Conservation (phyloP, 2,113 vertebrate genomes). For the Coreoperca whiteheadi region DNA sequence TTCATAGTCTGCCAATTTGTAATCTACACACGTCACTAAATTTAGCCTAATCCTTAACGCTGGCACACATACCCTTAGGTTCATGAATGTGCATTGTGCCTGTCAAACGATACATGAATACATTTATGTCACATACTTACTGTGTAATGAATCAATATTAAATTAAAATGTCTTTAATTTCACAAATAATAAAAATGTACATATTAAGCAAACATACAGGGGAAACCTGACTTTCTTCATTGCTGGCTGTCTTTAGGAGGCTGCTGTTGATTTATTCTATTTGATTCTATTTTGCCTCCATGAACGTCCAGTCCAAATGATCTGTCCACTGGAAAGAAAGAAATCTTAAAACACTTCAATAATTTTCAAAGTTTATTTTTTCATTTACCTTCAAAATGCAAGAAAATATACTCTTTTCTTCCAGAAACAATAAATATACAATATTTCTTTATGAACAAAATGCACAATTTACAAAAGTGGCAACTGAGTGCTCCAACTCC, state of each 20-base stretch:
- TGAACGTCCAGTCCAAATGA: neutral
- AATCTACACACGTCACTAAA: neutral
- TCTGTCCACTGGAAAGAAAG: neutral
- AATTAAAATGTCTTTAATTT: neutral
- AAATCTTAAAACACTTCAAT: neutral
- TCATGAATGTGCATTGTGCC: neutral
- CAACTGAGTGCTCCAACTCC: conserved; percentile 46
- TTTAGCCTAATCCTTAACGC: neutral
- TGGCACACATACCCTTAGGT: neutral
- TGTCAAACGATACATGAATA: neutral
- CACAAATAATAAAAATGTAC: neutral
- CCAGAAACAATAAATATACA: conserved; percentile 98
- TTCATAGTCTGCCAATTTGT: neutral
- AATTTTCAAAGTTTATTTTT: conserved; percentile 70
- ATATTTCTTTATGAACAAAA: conserved; percentile 96
- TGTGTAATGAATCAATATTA: neutral
- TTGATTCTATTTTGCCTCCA: neutral
- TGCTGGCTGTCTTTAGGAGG: neutral
- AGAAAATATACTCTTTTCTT: conserved; percentile 93
- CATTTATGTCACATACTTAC: neutral
- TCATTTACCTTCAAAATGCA: conserved; percentile 79
- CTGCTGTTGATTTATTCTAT: neutral
- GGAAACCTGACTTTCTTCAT: neutral
- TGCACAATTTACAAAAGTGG: conserved; percentile 90
- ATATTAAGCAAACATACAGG: neutral